Percentiles rank a stretch among this genome's conserved stretches.
These are phyloP conservation scores for Ancistrus triradiatus DNA, from an alignment of 2,113 vertebrate genomes.

Conservation along the genomic window DNA sequence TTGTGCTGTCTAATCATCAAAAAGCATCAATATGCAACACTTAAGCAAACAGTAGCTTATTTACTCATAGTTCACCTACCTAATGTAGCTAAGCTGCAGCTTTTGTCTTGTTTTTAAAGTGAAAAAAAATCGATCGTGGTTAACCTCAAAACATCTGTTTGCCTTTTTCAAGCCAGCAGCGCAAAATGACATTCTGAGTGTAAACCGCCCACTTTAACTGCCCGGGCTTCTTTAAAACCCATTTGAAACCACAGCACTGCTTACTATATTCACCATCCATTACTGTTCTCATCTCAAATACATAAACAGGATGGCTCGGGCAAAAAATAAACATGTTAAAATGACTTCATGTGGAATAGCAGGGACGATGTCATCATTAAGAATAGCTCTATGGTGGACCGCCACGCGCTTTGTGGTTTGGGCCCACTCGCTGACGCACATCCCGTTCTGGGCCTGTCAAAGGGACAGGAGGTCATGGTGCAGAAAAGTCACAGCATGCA, in stretches of 20 bases:
- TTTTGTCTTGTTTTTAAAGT: too few species aligned
- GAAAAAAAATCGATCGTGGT: too few species aligned
- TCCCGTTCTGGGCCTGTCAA: conserved; percentile 36
- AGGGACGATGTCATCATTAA: conserved; percentile 28
- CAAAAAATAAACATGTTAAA: conserved; percentile 24
- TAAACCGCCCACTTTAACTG: conserved; percentile 15
- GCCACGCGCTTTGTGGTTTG: conserved; percentile 28
- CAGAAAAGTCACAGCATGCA: conserved; percentile 21
- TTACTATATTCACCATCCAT: conserved; percentile 36
- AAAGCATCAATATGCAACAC: too few species aligned
- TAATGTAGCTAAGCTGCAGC: too few species aligned
- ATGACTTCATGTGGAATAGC: conserved; percentile 28
- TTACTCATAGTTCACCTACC: too few species aligned
- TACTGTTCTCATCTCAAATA: conserved; percentile 33
- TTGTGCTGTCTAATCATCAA: too few species aligned
- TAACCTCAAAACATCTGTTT: too few species aligned
- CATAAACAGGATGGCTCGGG: conserved; percentile 16
- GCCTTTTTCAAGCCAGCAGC: too few species aligned
- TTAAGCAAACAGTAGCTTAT: too few species aligned
- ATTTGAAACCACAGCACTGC: conserved; percentile 32
- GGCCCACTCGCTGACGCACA: conserved; percentile 25
- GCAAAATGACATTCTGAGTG: conserved; percentile 38
- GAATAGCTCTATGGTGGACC: conserved; percentile 33
- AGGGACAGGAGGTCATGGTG: conserved; percentile 4
- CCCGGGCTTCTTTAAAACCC: conserved; percentile 7